phyloP scores from a whole-genome alignment of 2,113 vertebrate species.

The Eretmodus cyanostictus region DNA sequence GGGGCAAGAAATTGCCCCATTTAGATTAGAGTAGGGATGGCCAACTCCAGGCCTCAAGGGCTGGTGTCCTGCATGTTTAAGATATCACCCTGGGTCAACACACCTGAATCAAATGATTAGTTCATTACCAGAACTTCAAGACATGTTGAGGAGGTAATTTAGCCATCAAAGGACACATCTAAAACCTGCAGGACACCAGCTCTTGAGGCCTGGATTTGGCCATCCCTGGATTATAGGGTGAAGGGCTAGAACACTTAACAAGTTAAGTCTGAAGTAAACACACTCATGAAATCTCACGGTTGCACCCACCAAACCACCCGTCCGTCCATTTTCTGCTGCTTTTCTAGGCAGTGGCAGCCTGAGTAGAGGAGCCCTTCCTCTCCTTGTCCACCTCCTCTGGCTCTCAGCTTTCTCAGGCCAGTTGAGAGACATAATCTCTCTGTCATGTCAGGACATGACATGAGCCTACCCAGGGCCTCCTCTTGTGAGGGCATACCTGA shows the following conservation, averaged over 20 bases:
- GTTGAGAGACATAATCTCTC: neutral
- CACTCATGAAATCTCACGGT: neutral
- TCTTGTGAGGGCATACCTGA: fast-evolving
- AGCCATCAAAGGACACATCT: fast-evolving
- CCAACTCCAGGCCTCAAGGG: neutral
- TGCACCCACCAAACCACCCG: neutral
- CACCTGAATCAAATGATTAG: neutral
- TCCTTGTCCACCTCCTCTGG: neutral
- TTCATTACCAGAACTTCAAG: neutral
- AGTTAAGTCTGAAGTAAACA: neutral
- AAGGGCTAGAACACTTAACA: neutral
- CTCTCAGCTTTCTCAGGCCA: neutral
- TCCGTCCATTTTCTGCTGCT: fast-evolving
- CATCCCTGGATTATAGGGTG: neutral
- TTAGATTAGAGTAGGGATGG: neutral
- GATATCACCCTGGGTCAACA: neutral
- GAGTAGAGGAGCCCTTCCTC: neutral
- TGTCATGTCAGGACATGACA: neutral
- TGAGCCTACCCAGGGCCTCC: neutral
- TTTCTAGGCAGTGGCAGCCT: neutral
- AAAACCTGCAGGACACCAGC: neutral
- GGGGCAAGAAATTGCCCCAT: neutral
- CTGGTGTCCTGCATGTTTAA: fast-evolving
- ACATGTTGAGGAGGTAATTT: neutral
- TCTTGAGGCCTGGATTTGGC: neutral